Base-by-base conservation (phyloP, 2,888 invertebrate species). In the Hydrotaea diabolus region DNA sequence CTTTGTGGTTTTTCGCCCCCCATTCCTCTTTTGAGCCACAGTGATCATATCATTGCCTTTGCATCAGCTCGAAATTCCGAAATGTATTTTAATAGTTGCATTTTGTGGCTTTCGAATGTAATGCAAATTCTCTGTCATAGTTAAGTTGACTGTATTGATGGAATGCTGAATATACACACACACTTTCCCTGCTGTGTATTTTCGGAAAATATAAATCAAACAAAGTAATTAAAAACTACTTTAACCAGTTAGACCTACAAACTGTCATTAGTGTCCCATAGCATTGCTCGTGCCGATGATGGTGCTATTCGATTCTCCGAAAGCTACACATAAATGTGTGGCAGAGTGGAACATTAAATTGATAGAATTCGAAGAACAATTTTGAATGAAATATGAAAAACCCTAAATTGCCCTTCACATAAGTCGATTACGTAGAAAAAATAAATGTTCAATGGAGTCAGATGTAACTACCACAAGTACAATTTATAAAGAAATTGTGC, bases 161-260 rank as follows among this genome's bases (percentile, higher is more conserved):
- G n/a, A 59, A 59, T 59, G 59, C 8, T 3, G 26, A 59, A 1
- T 26, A 3, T 26, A 57, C 21, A 26, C 23, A 2, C 53, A 55
- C 53, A n/a, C n/a, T n/a, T n/a, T n/a, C n/a, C n/a, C n/a, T 19
- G 53, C 21, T 21, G 11, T 4, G 15, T 26, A 4, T 59, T 59
- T 15, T 13, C 23, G 31, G 59, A n/a, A 26, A 62, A 62, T n/a
- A n/a, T 62, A 62, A 62, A 62, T 62, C 62, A 62, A 31, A 26
- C n/a, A 62, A 62, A 62, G 31, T 62, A 62, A 62, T 62, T 62
- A 62, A 62, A 62, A 62, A 62, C 31, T 62, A 62, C 62, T 62
- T 62, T 62, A 62, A 62, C 31, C 62, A 62, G 62, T 62, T 62
- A 31, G 8, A 31, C n/a, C 62, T 62, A 62, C 31, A 62, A 62